Base-by-base conservation (phyloP, 2,113 vertebrate genomes). In the Columba livia region DNA sequence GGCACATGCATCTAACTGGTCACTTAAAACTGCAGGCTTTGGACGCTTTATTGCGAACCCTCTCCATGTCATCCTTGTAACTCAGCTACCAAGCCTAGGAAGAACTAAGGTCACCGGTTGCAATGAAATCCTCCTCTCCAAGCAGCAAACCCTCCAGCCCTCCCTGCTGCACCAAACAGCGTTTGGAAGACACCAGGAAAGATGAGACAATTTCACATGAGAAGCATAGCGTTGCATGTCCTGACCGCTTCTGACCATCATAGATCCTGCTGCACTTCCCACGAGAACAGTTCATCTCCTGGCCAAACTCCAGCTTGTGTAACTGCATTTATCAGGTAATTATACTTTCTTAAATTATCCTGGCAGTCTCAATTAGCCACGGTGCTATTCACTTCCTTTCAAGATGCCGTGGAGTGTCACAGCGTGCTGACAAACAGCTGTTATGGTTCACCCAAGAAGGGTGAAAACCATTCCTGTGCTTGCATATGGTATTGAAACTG, bases 1-100 rank as follows among this genome's bases (percentile, higher is more conserved):
- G 57, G 86, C 18, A 71, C 44, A 92, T 21, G 6, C 28, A 34
- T 87, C 78, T 95, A 95, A 93, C 79, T 16, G 53, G 79, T 96
- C 92, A 88, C 90, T 91, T 92, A 86, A 79, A 96, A 86, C 58
- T 62, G 88, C 54, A 91, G 94, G 86, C 82, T 82, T 84, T 47
- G 66, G 84, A 82, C 5, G 6, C 50, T 87, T 87, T 73, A 58
- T 83, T 3, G 10, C 71, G 91, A 97, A 93, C 92, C 60, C 32
- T 65, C 66, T 62, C 80, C 94, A 95, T 53, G 58, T 66, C 32
- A 48, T 79, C 73, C 91, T 88, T 42, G 38, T 69, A 70, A 92
- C 50, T 64, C 75, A 34, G 67, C 71, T 47, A 53, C 70, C 80
- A 91, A 85, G 70, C 60, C 86, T 44, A 56, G 58, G 83, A 95